Conservation (phyloP, 23 tunicate species). For the Aplidium turbinatum region DNA sequence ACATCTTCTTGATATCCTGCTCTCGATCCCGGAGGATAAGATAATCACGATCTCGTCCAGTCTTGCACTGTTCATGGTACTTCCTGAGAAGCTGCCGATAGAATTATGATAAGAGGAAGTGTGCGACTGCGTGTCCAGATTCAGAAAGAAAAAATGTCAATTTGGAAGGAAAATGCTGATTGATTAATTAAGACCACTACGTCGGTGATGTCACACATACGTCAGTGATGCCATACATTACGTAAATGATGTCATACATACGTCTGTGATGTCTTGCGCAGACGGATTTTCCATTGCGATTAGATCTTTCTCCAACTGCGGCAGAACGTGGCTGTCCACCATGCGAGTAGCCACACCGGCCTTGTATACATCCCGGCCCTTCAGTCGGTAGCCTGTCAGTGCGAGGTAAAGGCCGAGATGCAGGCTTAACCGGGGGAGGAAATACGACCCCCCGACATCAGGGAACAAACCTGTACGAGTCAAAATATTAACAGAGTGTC, state of each 20-base stretch:
- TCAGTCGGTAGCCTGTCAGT: constrained; percentile 77
- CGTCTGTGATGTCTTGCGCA: constrained; percentile 84
- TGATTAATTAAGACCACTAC: too few relatives aligned
- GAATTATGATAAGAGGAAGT: too few relatives aligned
- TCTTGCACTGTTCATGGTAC: constrained; percentile 85
- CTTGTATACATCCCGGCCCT: constrained; percentile 94
- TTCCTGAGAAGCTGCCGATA: constrained; percentile 71
- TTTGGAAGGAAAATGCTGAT: too few relatives aligned
- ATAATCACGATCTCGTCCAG: constrained; percentile 91
- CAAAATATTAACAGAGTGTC: too few relatives aligned
- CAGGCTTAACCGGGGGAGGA: constrained; percentile 79
- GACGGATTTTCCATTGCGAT: constrained; percentile 68
- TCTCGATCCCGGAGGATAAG: constrained; percentile 66
- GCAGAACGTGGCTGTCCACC: constrained; percentile 76
- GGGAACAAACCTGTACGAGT: constrained; percentile 97
- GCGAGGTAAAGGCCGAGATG: constrained; percentile 88
- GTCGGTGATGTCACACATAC: neutral
- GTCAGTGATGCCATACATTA: neutral
- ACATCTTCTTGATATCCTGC: constrained; percentile 65
- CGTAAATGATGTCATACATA: constrained; percentile 30
- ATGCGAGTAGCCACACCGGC: constrained; percentile 92
- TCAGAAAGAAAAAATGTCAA: too few relatives aligned
- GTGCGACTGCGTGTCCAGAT: too few relatives aligned
- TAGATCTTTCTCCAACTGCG: constrained; percentile 70
- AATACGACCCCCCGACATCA: constrained; percentile 97